These are phyloP conservation scores for Sebastes schlegelii DNA, from an alignment of 2,113 vertebrate genomes.

Conservation along the genomic window DNA sequence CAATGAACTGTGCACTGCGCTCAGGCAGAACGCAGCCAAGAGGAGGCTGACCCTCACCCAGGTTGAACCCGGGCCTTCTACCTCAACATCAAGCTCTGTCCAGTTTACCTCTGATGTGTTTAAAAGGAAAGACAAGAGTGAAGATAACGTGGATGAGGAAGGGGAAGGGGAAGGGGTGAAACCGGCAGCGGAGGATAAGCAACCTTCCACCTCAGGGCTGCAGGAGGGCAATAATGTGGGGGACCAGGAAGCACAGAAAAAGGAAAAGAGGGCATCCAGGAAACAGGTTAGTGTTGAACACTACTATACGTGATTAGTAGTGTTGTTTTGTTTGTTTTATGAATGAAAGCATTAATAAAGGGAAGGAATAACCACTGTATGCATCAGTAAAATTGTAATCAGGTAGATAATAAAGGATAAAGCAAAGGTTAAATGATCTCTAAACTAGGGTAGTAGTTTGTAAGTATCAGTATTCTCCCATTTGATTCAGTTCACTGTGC, in stretches of 20 bases:
- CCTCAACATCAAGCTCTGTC: slow-evolving; percentile 8
- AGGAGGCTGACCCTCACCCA: slow-evolving; percentile 52
- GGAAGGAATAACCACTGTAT: not conserved
- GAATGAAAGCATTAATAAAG: not conserved
- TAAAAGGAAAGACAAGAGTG: slow-evolving; percentile 11
- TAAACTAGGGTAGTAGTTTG: not conserved
- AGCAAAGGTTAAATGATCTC: not conserved
- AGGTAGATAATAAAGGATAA: not conserved
- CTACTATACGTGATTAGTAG: not conserved
- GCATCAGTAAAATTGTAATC: not conserved
- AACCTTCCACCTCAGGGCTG: slow-evolving; percentile 62
- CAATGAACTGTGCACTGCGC: slow-evolving; percentile 90
- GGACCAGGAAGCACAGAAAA: slow-evolving; percentile 53
- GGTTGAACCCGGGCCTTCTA: slow-evolving; percentile 16
- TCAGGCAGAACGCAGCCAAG: slow-evolving; percentile 86
- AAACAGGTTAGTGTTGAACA: slow-evolving; percentile 70
- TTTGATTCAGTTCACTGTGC: not conserved
- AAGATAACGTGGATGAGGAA: not conserved
- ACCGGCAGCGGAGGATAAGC: slow-evolving; percentile 26
- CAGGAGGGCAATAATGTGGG: slow-evolving; percentile 42
- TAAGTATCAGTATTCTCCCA: too few species aligned
- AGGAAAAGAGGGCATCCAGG: slow-evolving; percentile 71
- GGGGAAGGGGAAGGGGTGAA: not conserved
- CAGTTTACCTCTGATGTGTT: slow-evolving; percentile 1
- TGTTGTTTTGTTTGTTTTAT: not conserved